A percentile compares a stretch with the other conserved stretches of the same genome.
Evolutionary conservation across 2,113 vertebrate genomes (phyloP).

Genomic region (Sula dactylatra): DNA sequence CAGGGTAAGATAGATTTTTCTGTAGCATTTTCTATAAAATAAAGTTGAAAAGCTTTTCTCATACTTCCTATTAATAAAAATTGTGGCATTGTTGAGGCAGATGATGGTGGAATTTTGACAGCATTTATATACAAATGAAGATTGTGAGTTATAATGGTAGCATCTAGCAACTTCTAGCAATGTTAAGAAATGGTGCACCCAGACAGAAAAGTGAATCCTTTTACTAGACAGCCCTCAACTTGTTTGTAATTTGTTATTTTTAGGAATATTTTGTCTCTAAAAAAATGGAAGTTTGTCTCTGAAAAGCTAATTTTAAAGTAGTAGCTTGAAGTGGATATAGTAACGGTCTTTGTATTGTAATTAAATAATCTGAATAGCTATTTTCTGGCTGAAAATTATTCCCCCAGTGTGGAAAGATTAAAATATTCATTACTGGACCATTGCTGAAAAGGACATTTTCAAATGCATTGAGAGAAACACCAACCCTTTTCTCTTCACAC

Average conservation of each 20-base stretch:
- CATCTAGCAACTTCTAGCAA: background rate
- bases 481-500: background rate
- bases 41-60: background rate
- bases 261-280: background rate
- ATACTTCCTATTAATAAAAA: background rate
- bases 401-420: background rate
- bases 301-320: background rate
- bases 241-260: background rate
- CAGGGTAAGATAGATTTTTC: background rate
- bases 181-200: background rate
- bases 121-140: background rate
- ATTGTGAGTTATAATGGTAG: background rate
- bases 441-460: background rate
- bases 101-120: background rate
- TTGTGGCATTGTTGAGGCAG: background rate
- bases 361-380: background rate
- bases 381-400: background rate
- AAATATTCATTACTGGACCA: background rate
- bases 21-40: background rate
- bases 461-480: background rate
- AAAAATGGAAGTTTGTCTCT: background rate
- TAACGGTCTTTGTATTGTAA: background rate
- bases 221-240: background rate
- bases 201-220: background rate
- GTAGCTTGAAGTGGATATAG: background rate